Evolutionary conservation across 2,113 vertebrate genomes (phyloP), one percentile per base, ranked within the genome.

Genomic region (Callaeas wilsoni): DNA sequence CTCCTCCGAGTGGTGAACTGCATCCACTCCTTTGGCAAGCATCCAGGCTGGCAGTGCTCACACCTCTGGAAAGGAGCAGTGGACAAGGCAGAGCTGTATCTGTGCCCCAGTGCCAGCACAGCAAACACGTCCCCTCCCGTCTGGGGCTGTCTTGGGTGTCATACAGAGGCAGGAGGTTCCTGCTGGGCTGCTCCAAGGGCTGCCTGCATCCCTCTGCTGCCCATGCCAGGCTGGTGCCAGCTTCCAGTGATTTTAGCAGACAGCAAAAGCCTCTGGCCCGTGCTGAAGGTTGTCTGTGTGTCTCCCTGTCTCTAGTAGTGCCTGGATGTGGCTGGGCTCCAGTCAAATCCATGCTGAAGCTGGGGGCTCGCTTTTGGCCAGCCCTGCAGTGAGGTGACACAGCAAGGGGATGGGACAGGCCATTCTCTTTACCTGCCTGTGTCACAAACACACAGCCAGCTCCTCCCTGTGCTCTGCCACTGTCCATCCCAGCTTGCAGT

Each of bases 41-140:
- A 1, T 17, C 55, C 42, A 13, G 39, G 8, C 26, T 59, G 1
- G 10, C 5, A 10, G 21, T 46, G 23, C 67, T 79, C 6, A 1
- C 26, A 20, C 16, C 68, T 50, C 2, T 6, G 11, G 17, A 46
- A 41, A 37, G n/a, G 17, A 55, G 46, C 7, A 1, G 27, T 52
- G 63, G 44, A n/a, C 46, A 42, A 41, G 76, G 76, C 71, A 74
- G 68, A 70, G 55, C 79, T 23, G 20, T 33, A 42, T 69, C 42
- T 76, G 10, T 94, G 77, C 39, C 39, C n/a, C 3, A 1, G 16
- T 81, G 27, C 39, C 55, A 70, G 50, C 0, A 0, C 46, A 50
- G n/a, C 0, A 8, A 37, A 37, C 10, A 2, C 4, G 2, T 53
- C 29, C 12, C 16, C 16, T 69, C 20, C 19, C 4, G 23, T 42